These are phyloP conservation scores for Trichogramma evanescens DNA, from an alignment of 2,888 invertebrate genomes.

Conservation along the genomic window DNA sequence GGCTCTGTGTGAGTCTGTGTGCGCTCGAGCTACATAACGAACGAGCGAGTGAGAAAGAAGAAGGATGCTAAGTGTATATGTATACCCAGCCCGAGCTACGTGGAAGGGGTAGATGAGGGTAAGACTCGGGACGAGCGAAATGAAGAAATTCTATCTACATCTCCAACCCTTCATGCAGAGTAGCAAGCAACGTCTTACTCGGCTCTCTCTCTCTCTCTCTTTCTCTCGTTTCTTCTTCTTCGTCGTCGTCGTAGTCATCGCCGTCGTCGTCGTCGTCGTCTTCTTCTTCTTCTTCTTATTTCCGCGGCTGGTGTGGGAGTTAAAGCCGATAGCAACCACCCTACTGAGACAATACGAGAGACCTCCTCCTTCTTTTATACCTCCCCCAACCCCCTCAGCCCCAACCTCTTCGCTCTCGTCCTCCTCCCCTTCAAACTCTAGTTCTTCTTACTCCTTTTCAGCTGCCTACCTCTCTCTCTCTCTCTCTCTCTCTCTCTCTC, in stretches of 20 bases:
- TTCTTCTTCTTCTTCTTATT: conserved; percentile 22
- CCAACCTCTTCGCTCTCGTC: conserved; percentile 37
- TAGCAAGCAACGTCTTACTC: conserved; percentile 39
- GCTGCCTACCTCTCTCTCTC: conserved; percentile 35
- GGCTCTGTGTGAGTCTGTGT: neutral
- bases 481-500: conserved; percentile 20
- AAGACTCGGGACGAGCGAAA: conserved; percentile 46
- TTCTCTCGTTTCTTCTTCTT: conserved; percentile 29
- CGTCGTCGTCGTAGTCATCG: conserved; percentile 26
- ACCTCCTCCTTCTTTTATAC: conserved; percentile 18
- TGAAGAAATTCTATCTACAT: conserved; percentile 60
- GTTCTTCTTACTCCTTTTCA: conserved; percentile 30
- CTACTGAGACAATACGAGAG: conserved; percentile 42
- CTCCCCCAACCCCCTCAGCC: conserved; percentile 21
- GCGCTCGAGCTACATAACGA: conserved; percentile 1
- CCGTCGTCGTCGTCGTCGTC: conserved; percentile 22
- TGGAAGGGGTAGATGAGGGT: conserved; percentile 40
- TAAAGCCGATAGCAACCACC: conserved; percentile 34
- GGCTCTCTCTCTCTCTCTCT: conserved; percentile 28
- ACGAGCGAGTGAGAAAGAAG: conserved; percentile 26
- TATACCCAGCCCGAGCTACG: conserved; percentile 32
- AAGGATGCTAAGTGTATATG: conserved; percentile 35
- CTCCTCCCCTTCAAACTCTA: conserved; percentile 22
- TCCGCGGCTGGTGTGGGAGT: conserved; percentile 4
- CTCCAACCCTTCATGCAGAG: conserved; percentile 49